Evolutionary conservation across 2,797 vertebrate genomes (phyloP).

Genomic region (Gambusia yucatana): DNA sequence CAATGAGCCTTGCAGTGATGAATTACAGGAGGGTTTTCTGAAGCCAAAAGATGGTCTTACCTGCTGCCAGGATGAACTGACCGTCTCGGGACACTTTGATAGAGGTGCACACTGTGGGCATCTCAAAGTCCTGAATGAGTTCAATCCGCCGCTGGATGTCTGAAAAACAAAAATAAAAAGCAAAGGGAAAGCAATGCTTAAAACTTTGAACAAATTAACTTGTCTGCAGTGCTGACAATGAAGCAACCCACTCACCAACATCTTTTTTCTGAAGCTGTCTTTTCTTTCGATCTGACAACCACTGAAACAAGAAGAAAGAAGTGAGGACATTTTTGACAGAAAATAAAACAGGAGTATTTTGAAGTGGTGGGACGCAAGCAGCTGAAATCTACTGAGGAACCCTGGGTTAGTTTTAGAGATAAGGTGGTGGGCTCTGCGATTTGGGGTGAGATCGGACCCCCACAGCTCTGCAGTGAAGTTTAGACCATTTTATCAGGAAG

Average conservation of each 20-base stretch:
- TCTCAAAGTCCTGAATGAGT: slow-evolving; percentile 98
- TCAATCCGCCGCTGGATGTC: slow-evolving; percentile 95
- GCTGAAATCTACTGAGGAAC: background rate
- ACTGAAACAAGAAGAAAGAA: slow-evolving; percentile 75
- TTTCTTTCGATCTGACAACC: slow-evolving; percentile 96
- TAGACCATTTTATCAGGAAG: background rate
- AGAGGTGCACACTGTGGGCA: slow-evolving; percentile 94
- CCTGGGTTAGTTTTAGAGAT: background rate
- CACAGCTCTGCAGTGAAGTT: background rate
- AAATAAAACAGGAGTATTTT: background rate
- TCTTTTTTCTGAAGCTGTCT: slow-evolving; percentile 94
- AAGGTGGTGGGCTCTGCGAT: background rate
- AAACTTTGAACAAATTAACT: rapidly evolving
- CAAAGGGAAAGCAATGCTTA: background rate
- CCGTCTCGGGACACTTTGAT: slow-evolving; percentile 95
- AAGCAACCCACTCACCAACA: slow-evolving; percentile 86
- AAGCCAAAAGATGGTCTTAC: slow-evolving; percentile 62
- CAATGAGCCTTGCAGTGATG: no score
- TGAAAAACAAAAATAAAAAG: slow-evolving; percentile 41
- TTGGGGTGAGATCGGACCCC: background rate
- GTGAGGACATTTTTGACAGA: background rate
- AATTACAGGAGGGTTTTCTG: background rate
- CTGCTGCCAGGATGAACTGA: slow-evolving; percentile 93
- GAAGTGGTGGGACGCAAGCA: background rate
- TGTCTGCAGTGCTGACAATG: background rate